Evolutionary conservation across 2,113 vertebrate species (phyloP).

Genomic region (Coturnix japonica): DNA sequence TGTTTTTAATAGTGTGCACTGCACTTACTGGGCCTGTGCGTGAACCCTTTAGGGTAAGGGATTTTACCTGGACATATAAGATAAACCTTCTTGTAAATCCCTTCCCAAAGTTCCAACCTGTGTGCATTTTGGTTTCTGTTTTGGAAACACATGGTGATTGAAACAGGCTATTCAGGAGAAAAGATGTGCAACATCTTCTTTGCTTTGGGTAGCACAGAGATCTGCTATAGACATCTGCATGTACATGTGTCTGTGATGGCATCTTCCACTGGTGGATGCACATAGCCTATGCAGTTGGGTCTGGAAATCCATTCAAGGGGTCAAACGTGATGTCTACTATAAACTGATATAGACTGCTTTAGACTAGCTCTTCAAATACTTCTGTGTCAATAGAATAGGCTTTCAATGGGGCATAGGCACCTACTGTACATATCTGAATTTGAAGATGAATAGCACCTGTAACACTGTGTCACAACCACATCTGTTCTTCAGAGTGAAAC

Average conservation of each 20-base stretch:
- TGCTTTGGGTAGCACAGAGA: not conserved
- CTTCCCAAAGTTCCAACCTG: not conserved
- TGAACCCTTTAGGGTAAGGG: not conserved
- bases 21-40: accelerated
- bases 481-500: not conserved
- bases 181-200: not conserved
- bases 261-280: not conserved
- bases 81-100: not conserved
- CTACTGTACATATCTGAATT: not conserved
- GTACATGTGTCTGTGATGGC: not conserved
- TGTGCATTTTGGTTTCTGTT: not conserved
- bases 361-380: not conserved
- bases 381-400: not conserved
- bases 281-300: not conserved
- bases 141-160: not conserved
- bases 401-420: not conserved
- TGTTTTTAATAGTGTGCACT: not conserved
- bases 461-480: not conserved
- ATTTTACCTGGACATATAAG: not conserved
- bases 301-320: not conserved
- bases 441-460: not conserved
- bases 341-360: not conserved
- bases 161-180: not conserved
- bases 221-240: not conserved
- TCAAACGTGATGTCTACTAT: not conserved